Conservation (phyloP, 2,888 invertebrate species). For the Lacanobia wlatinum region DNA sequence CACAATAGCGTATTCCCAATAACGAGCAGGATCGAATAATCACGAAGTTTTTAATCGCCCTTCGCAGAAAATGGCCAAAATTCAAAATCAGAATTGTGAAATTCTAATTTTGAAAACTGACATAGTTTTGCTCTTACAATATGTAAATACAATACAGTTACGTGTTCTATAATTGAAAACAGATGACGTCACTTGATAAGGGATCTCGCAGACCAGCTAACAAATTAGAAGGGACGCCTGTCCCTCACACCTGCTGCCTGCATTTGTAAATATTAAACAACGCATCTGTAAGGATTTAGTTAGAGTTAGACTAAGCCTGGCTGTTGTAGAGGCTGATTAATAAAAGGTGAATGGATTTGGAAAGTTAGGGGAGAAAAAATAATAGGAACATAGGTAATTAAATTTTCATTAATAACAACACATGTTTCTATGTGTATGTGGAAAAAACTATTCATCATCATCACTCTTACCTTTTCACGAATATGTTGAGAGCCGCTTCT, state of each 20-base stretch:
- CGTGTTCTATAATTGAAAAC: constrained; percentile 53
- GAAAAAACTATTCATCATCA: not conserved
- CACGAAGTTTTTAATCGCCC: not conserved
- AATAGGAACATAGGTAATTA: not conserved
- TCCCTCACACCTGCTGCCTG: constrained; percentile 77
- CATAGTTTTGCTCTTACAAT: constrained; percentile 1
- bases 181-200: constrained; percentile 76
- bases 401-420: no score
- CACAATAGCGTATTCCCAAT: not conserved
- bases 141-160: not conserved
- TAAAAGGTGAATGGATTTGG: constrained; percentile 5
- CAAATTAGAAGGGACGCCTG: constrained; percentile 80
- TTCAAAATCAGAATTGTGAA: not conserved
- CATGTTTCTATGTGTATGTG: no score
- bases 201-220: constrained; percentile 75
- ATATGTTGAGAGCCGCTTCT: no score
- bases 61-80: not conserved
- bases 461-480: no score
- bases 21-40: not conserved
- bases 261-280: constrained; percentile 70
- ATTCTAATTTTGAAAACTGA: constrained; percentile 18
- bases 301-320: constrained; percentile 23
- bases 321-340: constrained; percentile 19
- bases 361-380: not conserved
- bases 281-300: constrained; percentile 58